Conservation (phyloP, 2,888 invertebrate genomes). For the Allygus modestus region DNA sequence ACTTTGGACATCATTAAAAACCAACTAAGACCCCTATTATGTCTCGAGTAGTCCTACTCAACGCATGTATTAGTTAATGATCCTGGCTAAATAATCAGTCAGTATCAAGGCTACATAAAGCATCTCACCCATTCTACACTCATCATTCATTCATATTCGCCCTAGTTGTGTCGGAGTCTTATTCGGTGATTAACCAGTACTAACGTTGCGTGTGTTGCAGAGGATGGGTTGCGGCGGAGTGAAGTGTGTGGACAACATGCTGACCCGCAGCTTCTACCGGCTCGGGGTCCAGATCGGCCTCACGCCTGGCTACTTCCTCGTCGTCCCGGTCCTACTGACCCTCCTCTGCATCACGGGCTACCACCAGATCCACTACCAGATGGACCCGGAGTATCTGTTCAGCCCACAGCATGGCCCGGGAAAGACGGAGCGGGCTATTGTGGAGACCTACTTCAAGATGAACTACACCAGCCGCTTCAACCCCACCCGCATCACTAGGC, state of each 20-base stretch:
- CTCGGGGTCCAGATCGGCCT: conserved; percentile 87
- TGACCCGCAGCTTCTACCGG: conserved; percentile 89
- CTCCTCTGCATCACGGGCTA: conserved; percentile 91
- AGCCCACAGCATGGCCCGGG: conserved; percentile 93
- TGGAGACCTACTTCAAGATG: conserved; percentile 91
- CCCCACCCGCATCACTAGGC: conserved; percentile 91
- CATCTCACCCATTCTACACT: no score
- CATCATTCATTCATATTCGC: no score
- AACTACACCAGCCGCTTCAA: conserved; percentile 92
- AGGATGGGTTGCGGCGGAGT: conserved; percentile 68
- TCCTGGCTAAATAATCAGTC: no score
- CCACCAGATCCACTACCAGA: conserved; percentile 91
- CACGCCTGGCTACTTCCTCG: conserved; percentile 92
- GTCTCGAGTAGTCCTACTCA: no score
- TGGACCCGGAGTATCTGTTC: conserved; percentile 95
- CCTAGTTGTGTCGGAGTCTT: no score
- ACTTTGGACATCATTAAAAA: no score
- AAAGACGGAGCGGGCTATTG: conserved; percentile 87
- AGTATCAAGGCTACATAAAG: no score
- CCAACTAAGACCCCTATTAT: no score
- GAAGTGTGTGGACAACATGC: conserved; percentile 84
- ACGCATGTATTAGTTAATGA: no score
- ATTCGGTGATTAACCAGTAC: no score
- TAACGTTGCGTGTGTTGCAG: background rate
- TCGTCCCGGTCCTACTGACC: conserved; percentile 90